Percentiles rank a stretch among this genome's conserved stretches.
These are phyloP conservation scores for Elysia chlorotica DNA, from an alignment of 1,140 invertebrate genomes.

Conservation along the genomic window DNA sequence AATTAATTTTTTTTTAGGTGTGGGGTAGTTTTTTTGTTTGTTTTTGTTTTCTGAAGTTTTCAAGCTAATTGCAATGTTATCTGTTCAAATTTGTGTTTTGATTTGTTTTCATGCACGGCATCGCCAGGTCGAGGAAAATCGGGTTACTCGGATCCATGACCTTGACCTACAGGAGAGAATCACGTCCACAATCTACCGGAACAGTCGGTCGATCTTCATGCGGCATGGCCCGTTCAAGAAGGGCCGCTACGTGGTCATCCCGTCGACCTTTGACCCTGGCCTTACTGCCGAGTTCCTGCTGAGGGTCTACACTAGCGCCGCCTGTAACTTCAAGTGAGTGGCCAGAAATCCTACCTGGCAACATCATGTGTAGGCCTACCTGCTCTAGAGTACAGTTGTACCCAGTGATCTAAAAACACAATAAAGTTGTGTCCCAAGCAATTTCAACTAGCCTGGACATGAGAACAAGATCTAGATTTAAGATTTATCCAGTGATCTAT, in stretches of 20 bases:
- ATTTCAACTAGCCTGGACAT: not conserved
- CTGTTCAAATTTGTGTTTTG: no score
- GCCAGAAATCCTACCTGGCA: not conserved
- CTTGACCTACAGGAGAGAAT: constrained; percentile 56
- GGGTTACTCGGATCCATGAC: constrained; percentile 67
- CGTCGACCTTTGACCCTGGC: constrained; percentile 69
- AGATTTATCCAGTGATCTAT: not conserved
- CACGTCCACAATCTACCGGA: constrained; percentile 65
- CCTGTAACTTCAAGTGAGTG: constrained; percentile 56
- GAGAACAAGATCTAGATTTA: not conserved
- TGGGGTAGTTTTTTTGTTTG: no score
- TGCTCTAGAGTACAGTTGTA: not conserved
- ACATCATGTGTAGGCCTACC: not conserved
- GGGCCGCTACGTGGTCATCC: constrained; percentile 71
- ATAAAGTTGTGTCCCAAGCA: not conserved
- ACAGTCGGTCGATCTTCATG: constrained; percentile 66
- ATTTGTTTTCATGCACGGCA: no score
- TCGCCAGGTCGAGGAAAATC: constrained; percentile 68
- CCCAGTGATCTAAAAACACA: not conserved
- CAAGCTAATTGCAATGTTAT: no score
- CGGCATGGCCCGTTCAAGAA: constrained; percentile 57
- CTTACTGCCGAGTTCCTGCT: constrained; percentile 67
- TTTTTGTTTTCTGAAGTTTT: no score
- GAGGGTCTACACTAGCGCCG: constrained; percentile 66
- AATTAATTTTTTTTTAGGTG: no score